These are phyloP conservation scores for Myotis myotis DNA, from an alignment of 2,797 vertebrate genomes.

Conservation along the genomic window DNA sequence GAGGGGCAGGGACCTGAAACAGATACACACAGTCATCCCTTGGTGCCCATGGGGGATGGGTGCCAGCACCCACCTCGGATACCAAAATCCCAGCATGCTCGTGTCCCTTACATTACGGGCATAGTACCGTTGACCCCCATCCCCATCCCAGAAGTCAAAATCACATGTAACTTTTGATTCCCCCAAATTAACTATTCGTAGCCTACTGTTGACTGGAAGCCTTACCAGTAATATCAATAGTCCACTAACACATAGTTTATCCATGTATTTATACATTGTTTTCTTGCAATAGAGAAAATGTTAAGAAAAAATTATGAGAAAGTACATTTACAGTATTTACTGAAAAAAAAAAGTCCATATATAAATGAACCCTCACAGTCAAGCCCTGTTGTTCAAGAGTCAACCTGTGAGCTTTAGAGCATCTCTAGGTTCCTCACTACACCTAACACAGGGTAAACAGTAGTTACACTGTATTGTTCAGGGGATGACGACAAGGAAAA, in stretches of 20 bases:
- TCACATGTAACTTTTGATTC: not conserved
- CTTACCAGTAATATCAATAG: not conserved
- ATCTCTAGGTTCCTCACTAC: rapidly evolving
- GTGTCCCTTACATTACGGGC: not conserved
- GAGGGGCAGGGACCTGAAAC: not conserved
- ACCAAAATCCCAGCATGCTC: not conserved
- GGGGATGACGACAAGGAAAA: too few relatives aligned
- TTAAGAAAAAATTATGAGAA: too few relatives aligned
- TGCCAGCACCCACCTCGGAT: not conserved
- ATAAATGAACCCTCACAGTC: not conserved
- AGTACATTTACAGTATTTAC: not conserved
- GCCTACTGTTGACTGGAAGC: not conserved
- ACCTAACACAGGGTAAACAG: too few relatives aligned
- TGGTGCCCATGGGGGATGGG: not conserved
- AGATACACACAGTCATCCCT: not conserved
- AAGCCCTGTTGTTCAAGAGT: not conserved
- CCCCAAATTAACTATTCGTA: too few relatives aligned
- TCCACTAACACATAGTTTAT: too few relatives aligned
- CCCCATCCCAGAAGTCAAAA: not conserved
- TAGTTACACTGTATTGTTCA: too few relatives aligned
- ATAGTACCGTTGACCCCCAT: not conserved
- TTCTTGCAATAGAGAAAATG: not conserved
- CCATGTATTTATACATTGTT: too few relatives aligned
- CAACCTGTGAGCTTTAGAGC: not conserved
- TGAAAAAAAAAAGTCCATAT: not conserved